Percentiles rank a stretch among this genome's conserved stretches.
Evolutionary conservation across 2,113 vertebrate species (phyloP).

Genomic region (Amblyornis subalaris): DNA sequence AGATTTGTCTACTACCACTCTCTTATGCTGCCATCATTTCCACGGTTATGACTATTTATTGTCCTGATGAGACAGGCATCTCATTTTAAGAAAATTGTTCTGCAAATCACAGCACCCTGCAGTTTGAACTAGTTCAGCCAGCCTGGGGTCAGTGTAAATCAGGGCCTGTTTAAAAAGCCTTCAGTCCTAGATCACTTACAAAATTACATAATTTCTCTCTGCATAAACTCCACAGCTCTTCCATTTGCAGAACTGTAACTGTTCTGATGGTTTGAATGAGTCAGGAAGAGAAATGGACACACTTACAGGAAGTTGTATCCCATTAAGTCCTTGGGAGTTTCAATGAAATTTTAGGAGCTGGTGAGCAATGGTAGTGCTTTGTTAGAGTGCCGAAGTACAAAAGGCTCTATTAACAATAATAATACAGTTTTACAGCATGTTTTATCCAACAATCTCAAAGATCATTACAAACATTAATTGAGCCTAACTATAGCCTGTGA

Average conservation of each 20-base stretch:
- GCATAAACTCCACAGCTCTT: background rate
- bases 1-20: background rate
- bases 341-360: background rate
- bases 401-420: conserved; percentile 42
- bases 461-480: conserved; percentile 46
- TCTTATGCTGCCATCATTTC: background rate
- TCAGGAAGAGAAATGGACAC: background rate
- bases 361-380: background rate
- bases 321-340: background rate
- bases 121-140: background rate
- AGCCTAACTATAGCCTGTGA: conserved; percentile 17
- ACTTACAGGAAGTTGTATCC: background rate
- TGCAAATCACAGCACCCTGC: background rate
- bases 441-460: conserved; percentile 36
- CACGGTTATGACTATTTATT: background rate
- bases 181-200: background rate
- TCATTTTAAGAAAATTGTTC: background rate
- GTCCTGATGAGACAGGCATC: background rate
- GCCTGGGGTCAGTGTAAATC: background rate
- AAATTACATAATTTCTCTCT: background rate
- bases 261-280: background rate
- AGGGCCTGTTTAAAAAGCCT: background rate
- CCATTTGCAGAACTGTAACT: background rate
- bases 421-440: conserved; percentile 24
- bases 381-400: conserved; percentile 8